Percentiles rank a stretch among this genome's conserved stretches.
These are phyloP conservation scores for Dufourea novaeangliae DNA, from an alignment of 1,140 invertebrate species.

Conservation along the genomic window DNA sequence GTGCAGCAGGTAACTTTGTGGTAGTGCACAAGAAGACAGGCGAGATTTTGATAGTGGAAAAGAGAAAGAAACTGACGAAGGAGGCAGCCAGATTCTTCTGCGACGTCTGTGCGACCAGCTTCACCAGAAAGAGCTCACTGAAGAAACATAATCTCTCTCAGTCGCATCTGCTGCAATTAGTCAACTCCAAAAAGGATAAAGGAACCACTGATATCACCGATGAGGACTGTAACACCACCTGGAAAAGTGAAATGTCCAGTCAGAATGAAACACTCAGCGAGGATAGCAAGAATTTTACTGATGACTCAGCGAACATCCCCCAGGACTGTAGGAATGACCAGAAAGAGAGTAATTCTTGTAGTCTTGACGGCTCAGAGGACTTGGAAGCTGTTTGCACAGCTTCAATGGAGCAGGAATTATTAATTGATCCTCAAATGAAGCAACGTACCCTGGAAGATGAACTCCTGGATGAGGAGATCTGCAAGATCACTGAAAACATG, in stretches of 20 bases:
- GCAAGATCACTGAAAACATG: slow-evolving; percentile 81
- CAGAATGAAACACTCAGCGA: slow-evolving; percentile 12
- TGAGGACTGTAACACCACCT: neutral
- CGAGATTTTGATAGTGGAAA: slow-evolving; percentile 78
- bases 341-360: neutral
- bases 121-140: slow-evolving; percentile 78
- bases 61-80: slow-evolving; percentile 78
- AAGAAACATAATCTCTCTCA: slow-evolving; percentile 79
- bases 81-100: slow-evolving; percentile 79
- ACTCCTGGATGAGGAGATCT: slow-evolving; percentile 78
- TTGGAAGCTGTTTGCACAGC: neutral
- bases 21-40: slow-evolving; percentile 77
- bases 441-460: slow-evolving; percentile 75
- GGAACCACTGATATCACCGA: slow-evolving; percentile 2
- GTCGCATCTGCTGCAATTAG: slow-evolving; percentile 73
- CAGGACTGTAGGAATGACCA: neutral
- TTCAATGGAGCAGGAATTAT: neutral
- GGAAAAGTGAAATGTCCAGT: slow-evolving; percentile 19
- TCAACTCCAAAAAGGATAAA: slow-evolving; percentile 57
- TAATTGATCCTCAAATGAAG: slow-evolving; percentile 12
- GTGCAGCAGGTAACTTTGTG: slow-evolving; percentile 73
- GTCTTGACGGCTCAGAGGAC: neutral
- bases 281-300: neutral
- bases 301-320: neutral
- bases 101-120: slow-evolving; percentile 76